Conservation (phyloP, 2,888 invertebrate species). For the Calliopum simillimum region DNA sequence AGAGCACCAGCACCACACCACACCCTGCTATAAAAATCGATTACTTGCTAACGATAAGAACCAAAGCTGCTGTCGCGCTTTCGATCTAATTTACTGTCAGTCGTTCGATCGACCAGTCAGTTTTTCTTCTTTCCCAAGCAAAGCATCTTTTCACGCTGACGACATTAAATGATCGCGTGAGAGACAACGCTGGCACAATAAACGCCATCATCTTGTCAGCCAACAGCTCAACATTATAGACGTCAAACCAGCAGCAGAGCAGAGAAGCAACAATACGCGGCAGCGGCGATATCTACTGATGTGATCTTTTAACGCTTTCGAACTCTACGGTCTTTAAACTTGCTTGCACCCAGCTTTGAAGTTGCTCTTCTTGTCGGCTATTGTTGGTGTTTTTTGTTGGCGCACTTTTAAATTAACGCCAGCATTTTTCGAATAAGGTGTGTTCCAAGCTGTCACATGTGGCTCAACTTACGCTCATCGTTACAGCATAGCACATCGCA, state of each 20-base stretch:
- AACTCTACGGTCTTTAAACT: not conserved
- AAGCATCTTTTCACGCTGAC: constrained; percentile 23
- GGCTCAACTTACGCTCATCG: not conserved
- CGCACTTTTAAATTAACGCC: constrained; percentile 31
- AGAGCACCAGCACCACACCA: not conserved
- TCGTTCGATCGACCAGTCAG: not conserved
- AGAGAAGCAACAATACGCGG: not conserved
- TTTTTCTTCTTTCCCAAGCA: not conserved
- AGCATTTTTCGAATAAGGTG: constrained; percentile 17
- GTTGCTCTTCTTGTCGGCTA: constrained; percentile 3
- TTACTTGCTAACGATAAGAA: constrained; percentile 23
- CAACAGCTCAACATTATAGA: not conserved
- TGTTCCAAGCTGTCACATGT: constrained; percentile 22
- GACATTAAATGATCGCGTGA: constrained; percentile 39
- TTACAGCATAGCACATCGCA: not conserved
- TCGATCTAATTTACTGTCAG: not conserved
- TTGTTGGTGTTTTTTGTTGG: constrained; percentile 18
- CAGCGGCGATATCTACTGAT: constrained; percentile 4
- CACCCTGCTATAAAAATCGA: constrained; percentile 16
- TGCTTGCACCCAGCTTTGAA: not conserved
- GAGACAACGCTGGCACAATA: constrained; percentile 37
- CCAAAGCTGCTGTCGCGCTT: not conserved
- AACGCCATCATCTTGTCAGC: constrained; percentile 32
- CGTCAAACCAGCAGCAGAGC: not conserved
- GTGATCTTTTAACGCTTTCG: not conserved